Evolutionary conservation across 2,888 invertebrate species (phyloP).

Genomic region (Drosophila aldrichi): DNA sequence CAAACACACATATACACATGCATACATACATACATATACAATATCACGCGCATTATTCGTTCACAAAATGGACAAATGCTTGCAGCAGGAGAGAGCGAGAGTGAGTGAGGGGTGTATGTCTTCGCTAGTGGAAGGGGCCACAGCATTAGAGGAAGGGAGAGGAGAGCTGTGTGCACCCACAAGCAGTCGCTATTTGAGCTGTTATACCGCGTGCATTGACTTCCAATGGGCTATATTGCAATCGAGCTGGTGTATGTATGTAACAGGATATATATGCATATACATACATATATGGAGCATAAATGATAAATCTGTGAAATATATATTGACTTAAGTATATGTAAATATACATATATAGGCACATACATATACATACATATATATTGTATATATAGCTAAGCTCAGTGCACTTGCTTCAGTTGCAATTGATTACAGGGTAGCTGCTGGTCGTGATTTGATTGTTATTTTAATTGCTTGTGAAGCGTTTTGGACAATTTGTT

Average conservation of each 20-base stretch:
- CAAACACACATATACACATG: constrained; percentile 45
- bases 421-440: constrained; percentile 4
- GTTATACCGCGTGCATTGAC: constrained; percentile 8
- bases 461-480: constrained; percentile 23
- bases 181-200: constrained; percentile 36
- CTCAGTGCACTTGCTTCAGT: neutral
- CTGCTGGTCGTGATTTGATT: neutral
- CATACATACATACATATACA: constrained; percentile 50
- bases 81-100: constrained; percentile 15
- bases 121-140: neutral
- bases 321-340: neutral
- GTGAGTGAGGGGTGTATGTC: neutral
- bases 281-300: neutral
- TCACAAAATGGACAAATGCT: constrained; percentile 62
- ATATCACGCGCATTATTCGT: constrained; percentile 61
- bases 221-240: neutral
- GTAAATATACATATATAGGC: too few species aligned
- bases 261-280: neutral
- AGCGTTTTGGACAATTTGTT: constrained; percentile 56
- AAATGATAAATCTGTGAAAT: neutral
- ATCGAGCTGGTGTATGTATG: neutral
- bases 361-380: too few species aligned
- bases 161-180: constrained; percentile 56
- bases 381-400: too few species aligned
- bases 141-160: constrained; percentile 1